These are phyloP conservation scores for Dinothrombium tinctorium DNA, from an alignment of 1,140 invertebrate genomes.

Conservation along the genomic window DNA sequence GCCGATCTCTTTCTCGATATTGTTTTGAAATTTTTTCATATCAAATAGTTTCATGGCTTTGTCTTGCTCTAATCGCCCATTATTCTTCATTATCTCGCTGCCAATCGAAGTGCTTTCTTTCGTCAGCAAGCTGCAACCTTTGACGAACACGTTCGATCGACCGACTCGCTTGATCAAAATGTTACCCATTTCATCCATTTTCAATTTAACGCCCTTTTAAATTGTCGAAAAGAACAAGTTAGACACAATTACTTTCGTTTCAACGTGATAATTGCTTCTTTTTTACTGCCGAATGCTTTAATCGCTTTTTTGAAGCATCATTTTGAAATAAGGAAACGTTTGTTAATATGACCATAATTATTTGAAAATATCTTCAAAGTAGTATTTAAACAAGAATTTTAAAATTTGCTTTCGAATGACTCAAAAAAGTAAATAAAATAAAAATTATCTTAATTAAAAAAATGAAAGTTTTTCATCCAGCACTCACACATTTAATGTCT, in stretches of 20 bases:
- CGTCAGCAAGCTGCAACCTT: slow-evolving; percentile 20
- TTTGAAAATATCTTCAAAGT: too few species aligned
- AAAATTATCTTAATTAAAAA: too few species aligned
- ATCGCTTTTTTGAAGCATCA: background rate
- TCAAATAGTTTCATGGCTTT: slow-evolving; percentile 89
- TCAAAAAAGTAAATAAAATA: too few species aligned
- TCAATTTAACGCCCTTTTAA: slow-evolving; percentile 42
- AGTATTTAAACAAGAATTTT: too few species aligned
- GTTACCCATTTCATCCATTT: slow-evolving; percentile 84
- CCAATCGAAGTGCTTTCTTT: slow-evolving; percentile 42
- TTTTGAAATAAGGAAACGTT: too few species aligned
- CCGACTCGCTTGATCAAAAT: slow-evolving; percentile 75
- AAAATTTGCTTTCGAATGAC: too few species aligned
- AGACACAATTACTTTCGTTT: background rate
- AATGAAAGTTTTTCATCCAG: too few species aligned
- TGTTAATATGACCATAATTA: too few species aligned
- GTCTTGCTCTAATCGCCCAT: slow-evolving; percentile 61
- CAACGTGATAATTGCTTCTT: background rate
- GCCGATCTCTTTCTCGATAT: slow-evolving; percentile 49
- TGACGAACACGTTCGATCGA: slow-evolving; percentile 70
- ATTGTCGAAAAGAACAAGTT: background rate
- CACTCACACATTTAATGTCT: too few species aligned
- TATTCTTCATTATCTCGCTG: slow-evolving; percentile 58
- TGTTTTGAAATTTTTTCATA: slow-evolving; percentile 73
- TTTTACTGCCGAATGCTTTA: background rate